Percentiles rank a stretch among this genome's conserved stretches.
phyloP scores from a whole-genome alignment of 1,140 invertebrate genomes.

The Platyscapa corneri region DNA sequence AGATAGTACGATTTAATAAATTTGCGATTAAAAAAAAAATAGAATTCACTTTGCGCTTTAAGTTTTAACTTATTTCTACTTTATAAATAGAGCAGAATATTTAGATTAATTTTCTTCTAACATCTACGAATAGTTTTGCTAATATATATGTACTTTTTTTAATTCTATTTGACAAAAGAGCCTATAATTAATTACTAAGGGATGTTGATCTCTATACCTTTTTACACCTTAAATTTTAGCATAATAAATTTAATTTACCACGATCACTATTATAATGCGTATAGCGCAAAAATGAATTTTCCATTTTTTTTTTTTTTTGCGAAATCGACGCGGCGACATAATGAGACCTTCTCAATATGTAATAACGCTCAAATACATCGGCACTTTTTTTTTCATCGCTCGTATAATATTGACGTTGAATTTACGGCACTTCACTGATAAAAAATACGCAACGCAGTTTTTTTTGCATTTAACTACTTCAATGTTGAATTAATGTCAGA shows the following conservation, averaged over 20 bases:
- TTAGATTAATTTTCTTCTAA: slow-evolving; percentile 55
- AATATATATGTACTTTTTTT: slow-evolving; percentile 28
- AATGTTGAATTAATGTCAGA: slow-evolving; percentile 13
- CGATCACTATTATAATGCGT: slow-evolving; percentile 1
- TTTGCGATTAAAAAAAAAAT: neutral
- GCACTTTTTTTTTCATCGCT: slow-evolving; percentile 41
- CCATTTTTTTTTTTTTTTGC: slow-evolving; percentile 27
- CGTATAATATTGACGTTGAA: slow-evolving; percentile 49
- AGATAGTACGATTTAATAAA: neutral
- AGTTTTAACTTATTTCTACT: slow-evolving; percentile 41
- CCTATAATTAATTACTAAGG: slow-evolving; percentile 20
- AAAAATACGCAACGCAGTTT: slow-evolving; percentile 29
- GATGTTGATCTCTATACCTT: neutral
- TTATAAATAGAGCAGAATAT: slow-evolving; percentile 50
- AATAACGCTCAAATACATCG: slow-evolving; percentile 36
- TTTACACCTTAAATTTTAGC: slow-evolving; percentile 4
- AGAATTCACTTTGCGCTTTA: slow-evolving; percentile 38
- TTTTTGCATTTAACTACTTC: slow-evolving; percentile 10
- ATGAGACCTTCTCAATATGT: neutral
- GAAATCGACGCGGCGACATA: slow-evolving; percentile 42
- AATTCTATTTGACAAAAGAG: neutral
- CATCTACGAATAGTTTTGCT: slow-evolving; percentile 54
- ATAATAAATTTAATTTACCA: slow-evolving; percentile 13
- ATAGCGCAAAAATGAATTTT: slow-evolving; percentile 15
- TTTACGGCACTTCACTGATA: slow-evolving; percentile 46